Evolutionary conservation across 2,113 vertebrate genomes (phyloP).

Genomic region (Lipotes vexillifer): DNA sequence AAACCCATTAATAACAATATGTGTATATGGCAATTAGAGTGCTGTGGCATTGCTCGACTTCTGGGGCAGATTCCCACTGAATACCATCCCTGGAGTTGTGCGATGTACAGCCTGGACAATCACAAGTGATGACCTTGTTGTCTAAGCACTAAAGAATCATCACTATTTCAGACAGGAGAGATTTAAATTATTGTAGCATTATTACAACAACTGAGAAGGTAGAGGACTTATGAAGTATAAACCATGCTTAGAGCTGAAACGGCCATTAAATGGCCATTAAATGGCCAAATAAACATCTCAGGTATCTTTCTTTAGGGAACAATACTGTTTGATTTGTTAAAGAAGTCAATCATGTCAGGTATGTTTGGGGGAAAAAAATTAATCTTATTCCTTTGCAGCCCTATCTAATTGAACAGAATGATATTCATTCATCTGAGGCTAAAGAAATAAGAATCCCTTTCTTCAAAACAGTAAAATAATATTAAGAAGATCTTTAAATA

Average conservation of each 20-base stretch:
- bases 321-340: neutral
- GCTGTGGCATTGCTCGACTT: accelerated
- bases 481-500: neutral
- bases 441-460: neutral
- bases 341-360: neutral
- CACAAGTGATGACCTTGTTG: neutral
- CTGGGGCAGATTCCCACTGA: neutral
- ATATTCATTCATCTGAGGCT: neutral
- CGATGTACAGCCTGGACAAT: neutral
- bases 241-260: neutral
- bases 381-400: neutral
- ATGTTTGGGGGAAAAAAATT: neutral
- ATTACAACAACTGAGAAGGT: neutral
- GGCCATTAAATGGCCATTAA: neutral
- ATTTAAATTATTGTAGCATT: neutral
- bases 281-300: neutral
- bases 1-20: neutral
- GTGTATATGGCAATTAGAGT: neutral
- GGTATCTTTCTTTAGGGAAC: neutral
- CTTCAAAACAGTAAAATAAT: neutral
- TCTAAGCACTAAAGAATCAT: neutral
- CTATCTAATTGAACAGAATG: neutral
- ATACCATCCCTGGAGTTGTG: neutral
- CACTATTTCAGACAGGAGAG: neutral
- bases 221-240: neutral